Evolutionary conservation across 2,888 invertebrate species (phyloP).

Genomic region (Kuschelorhynchus macadamiae): DNA sequence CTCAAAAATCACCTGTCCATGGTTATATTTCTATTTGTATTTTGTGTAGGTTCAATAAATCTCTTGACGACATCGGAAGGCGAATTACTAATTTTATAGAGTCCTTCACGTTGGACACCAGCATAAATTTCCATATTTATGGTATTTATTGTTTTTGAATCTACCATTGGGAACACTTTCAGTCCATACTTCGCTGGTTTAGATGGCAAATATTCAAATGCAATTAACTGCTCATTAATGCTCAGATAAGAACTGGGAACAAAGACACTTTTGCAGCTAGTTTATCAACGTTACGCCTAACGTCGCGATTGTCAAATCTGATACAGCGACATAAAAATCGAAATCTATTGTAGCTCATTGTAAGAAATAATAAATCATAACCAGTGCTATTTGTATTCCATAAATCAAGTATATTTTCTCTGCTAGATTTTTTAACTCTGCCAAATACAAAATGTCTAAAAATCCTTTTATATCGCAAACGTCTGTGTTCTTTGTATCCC

Average conservation of each 20-base stretch:
- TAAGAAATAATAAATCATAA: background rate
- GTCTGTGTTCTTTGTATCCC: background rate
- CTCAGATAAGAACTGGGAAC: slow-evolving; percentile 1
- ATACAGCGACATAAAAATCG: slow-evolving; percentile 5
- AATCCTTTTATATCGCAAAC: slow-evolving; percentile 1
- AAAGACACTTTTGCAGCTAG: slow-evolving; percentile 1
- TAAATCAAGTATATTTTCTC: slow-evolving; percentile 6
- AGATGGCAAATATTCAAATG: background rate
- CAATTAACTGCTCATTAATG: background rate
- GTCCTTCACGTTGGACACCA: too few species aligned
- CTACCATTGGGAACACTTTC: too few species aligned
- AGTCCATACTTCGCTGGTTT: too few species aligned
- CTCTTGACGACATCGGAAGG: too few species aligned
- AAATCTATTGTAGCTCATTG: slow-evolving; percentile 2
- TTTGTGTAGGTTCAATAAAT: too few species aligned
- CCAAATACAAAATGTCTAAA: slow-evolving; percentile 5
- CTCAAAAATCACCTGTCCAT: too few species aligned
- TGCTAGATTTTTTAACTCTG: background rate
- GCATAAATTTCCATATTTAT: too few species aligned
- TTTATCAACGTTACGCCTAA: background rate
- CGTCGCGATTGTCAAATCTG: background rate
- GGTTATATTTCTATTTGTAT: too few species aligned
- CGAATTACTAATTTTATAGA: too few species aligned
- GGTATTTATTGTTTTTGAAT: too few species aligned
- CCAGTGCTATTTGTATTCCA: slow-evolving; percentile 8